A percentile compares a stretch with the other conserved stretches of the same genome.
Evolutionary conservation across 1,140 invertebrate genomes (phyloP).

Genomic region (Bombus waltoni): DNA sequence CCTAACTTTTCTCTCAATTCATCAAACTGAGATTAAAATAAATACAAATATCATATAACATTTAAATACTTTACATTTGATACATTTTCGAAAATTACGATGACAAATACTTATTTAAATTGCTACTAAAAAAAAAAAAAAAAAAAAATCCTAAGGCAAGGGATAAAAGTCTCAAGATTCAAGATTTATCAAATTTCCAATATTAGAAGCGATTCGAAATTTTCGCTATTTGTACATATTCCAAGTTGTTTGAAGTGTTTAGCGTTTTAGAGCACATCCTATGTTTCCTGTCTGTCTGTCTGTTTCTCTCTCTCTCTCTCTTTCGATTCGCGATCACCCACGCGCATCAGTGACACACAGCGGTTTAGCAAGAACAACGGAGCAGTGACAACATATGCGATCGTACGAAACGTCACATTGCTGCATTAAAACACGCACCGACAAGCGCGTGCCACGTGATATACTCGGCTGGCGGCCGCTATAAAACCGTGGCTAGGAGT

Average conservation of each 20-base stretch:
- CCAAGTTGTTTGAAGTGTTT: neutral
- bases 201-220: neutral
- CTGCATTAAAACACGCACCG: slow-evolving; percentile 11
- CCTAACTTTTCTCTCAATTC: no score
- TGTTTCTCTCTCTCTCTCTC: neutral
- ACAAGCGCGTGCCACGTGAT: slow-evolving; percentile 33
- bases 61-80: no score
- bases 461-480: neutral
- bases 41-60: no score
- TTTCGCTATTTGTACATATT: neutral
- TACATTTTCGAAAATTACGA: no score
- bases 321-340: no score
- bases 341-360: neutral
- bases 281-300: neutral
- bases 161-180: neutral
- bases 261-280: neutral
- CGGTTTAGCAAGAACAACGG: neutral
- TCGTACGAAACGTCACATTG: slow-evolving; percentile 3
- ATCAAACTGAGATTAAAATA: no score
- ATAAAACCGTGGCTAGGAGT: slow-evolving; percentile 28
- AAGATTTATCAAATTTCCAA: neutral
- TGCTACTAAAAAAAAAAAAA: no score
- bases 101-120: no score
- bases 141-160: neutral
- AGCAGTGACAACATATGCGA: neutral